A percentile compares a stretch with the other conserved stretches of the same genome.
These are phyloP conservation scores for Papilio protenor DNA, from an alignment of 2,888 invertebrate genomes.

Conservation along the genomic window DNA sequence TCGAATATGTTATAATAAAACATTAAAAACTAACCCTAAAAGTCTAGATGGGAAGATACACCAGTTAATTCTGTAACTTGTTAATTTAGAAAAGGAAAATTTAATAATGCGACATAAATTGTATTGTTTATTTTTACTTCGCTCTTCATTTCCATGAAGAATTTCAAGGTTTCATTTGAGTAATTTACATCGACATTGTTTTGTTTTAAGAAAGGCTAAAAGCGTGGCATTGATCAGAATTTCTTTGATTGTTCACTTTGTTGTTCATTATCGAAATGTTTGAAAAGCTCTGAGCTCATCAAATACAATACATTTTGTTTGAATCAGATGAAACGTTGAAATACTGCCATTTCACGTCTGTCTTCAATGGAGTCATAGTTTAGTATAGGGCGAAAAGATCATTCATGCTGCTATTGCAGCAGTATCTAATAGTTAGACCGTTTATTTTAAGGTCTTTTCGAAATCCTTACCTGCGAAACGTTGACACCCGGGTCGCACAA, in stretches of 20 bases:
- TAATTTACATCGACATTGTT: background rate
- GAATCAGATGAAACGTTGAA: background rate
- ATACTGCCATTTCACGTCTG: background rate
- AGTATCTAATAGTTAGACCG: background rate
- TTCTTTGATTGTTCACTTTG: background rate
- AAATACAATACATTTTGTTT: background rate
- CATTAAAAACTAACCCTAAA: background rate
- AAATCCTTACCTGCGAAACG: constrained; percentile 48
- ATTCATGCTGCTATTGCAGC: background rate
- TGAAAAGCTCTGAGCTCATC: background rate
- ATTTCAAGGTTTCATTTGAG: constrained; percentile 15
- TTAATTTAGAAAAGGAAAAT: background rate
- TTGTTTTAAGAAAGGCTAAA: constrained; percentile 1
- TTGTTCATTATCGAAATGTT: background rate
- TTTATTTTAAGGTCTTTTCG: background rate
- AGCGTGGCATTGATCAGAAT: background rate
- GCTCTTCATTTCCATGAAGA: constrained; percentile 16
- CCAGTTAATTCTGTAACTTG: background rate
- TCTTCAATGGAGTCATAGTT: background rate
- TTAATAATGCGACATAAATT: background rate
- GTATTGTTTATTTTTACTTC: constrained; percentile 16
- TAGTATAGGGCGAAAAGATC: background rate
- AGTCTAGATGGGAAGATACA: background rate
- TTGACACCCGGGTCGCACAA: constrained; percentile 50
- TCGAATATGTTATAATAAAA: background rate